phyloP scores from a whole-genome alignment of 2,113 vertebrate species.

The Aythya baeri region DNA sequence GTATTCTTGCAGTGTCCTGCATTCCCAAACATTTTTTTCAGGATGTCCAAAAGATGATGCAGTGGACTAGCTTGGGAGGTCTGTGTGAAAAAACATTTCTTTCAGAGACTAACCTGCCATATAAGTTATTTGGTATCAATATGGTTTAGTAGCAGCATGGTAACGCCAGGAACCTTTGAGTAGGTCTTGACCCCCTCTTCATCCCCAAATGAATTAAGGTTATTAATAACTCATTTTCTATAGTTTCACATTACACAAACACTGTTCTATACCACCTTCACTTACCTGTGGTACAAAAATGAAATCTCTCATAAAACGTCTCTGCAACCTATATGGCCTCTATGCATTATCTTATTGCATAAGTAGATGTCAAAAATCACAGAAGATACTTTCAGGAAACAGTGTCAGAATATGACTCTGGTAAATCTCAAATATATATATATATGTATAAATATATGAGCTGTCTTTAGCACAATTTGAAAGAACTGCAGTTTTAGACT shows the following conservation, averaged over 20 bases:
- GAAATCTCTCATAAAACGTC: background rate
- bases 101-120: background rate
- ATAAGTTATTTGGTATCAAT: background rate
- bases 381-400: background rate
- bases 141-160: background rate
- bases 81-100: background rate
- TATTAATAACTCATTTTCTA: background rate
- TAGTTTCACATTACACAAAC: background rate
- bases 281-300: background rate
- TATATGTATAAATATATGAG: background rate
- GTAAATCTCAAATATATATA: background rate
- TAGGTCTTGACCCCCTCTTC: background rate
- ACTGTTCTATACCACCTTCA: background rate
- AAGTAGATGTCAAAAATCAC: background rate
- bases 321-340: background rate
- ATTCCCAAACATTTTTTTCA: background rate
- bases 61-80: background rate
- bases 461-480: background rate
- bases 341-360: background rate
- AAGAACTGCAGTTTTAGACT: background rate
- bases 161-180: background rate
- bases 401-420: background rate
- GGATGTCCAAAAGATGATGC: background rate
- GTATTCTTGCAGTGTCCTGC: background rate
- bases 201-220: background rate